Conservation (phyloP, 2,113 vertebrate species). For the Agapornis roseicollis region DNA sequence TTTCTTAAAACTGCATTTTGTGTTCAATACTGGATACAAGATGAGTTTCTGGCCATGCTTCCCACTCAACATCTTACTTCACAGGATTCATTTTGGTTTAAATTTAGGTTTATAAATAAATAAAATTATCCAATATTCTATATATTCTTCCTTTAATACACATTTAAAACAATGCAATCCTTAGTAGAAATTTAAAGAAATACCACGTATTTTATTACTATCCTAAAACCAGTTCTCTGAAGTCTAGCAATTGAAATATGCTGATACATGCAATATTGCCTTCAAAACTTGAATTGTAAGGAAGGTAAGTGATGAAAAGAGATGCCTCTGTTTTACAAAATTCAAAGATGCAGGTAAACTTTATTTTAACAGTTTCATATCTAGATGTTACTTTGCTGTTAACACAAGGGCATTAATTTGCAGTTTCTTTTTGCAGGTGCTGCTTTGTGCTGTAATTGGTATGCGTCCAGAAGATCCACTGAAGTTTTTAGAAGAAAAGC, state of each 20-base stretch:
- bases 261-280: neutral
- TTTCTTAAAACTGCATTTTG: neutral
- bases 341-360: neutral
- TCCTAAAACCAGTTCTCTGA: neutral
- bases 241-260: neutral
- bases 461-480: slow-evolving; percentile 66
- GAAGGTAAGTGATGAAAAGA: neutral
- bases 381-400: neutral
- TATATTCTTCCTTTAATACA: neutral
- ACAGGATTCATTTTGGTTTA: neutral
- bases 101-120: neutral
- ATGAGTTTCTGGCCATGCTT: neutral
- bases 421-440: slow-evolving; percentile 42
- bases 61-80: neutral
- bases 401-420: neutral
- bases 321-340: neutral
- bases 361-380: neutral
- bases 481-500: slow-evolving; percentile 71
- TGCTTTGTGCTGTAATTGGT: slow-evolving; percentile 68
- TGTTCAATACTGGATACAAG: neutral
- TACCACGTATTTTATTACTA: neutral
- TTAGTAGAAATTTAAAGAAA: neutral
- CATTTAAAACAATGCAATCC: neutral
- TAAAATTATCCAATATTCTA: neutral
- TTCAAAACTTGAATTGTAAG: neutral